Conservation (phyloP, 2,113 vertebrate genomes). For the Aspidoscelis tigris region DNA sequence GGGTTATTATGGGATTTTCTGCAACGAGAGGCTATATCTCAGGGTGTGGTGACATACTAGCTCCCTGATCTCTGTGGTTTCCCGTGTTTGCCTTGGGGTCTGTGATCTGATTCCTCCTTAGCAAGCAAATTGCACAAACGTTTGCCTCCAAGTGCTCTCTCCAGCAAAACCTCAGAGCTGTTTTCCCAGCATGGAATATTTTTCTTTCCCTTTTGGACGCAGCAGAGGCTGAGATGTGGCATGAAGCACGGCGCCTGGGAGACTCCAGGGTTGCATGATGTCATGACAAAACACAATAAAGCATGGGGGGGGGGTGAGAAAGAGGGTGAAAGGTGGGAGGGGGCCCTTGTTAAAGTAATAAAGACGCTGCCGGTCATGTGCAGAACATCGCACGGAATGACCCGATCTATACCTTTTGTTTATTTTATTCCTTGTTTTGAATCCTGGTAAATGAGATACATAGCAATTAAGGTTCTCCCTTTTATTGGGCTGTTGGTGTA, state of each 20-base stretch:
- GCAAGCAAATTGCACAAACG: conserved; percentile 5
- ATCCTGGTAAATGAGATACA: neutral
- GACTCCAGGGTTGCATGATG: conserved; percentile 9
- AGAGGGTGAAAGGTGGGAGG: neutral
- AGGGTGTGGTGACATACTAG: conserved; percentile 11
- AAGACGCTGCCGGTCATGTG: neutral
- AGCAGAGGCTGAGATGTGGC: conserved; percentile 47
- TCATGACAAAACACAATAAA: neutral
- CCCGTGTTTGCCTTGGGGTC: conserved; percentile 22
- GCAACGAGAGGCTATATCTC: neutral
- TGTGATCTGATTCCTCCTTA: conserved; percentile 20
- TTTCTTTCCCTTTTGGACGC: conserved; percentile 49
- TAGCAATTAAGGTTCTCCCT: neutral
- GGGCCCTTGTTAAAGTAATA: neutral
- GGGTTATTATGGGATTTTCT: neutral
- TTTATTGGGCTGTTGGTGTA: neutral
- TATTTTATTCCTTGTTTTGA: neutral
- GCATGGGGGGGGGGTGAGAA: neutral
- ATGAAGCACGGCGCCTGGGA: conserved; percentile 30
- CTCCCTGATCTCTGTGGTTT: conserved; percentile 18
- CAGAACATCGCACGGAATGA: neutral
- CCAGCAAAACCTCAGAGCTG: conserved; percentile 20
- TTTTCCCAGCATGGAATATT: conserved; percentile 40
- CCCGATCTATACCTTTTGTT: neutral
- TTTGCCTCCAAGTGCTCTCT: neutral